Evolutionary conservation across 2,888 invertebrate species (phyloP), one percentile per base, ranked within the genome.

Genomic region (Amiota minor): DNA sequence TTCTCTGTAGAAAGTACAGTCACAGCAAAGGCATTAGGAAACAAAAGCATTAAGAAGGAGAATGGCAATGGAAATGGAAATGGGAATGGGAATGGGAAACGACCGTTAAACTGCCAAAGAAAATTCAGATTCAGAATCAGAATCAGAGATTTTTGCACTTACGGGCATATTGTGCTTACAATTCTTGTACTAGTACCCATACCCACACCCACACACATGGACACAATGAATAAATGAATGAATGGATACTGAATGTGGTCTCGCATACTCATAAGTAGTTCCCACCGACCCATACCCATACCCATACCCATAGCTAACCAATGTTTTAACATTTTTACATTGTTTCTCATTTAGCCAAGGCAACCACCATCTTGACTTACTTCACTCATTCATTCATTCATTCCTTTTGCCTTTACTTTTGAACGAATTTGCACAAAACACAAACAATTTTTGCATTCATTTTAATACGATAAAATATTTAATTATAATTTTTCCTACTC

Each of bases 401-500:
- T 11, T 56, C 10, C 18, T 14, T 56, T 14, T 10, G 10, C 16
- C 16, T 18, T 56, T 56, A 10, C 56, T 10, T 56, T 14, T 18
- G 10, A 18, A 18, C 56, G 18, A 18, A 53, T 56, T 20, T 56
- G 16, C 56, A 10, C 16, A 18, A 18, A 18, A 10, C 56, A 56
- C 16, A n/a, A 56, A 56, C 10, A 12, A 56, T 50, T 78, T 78
- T 79, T 81, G 78, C 75, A 76, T 78, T 77, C 84, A 81, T 80
- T 82, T 84, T 85, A 81, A 79, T 85, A 83, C 81, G 80, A 85
- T 83, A 84, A 84, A 83, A 85, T 82, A 85, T 85, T 85, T 84
- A 84, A 85, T 85, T 83, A 85, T 83, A 83, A 85, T 83, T 81
- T 67, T 67, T 67, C 45, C 23, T 59, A 59, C 59, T 23, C 23